Conservation (phyloP, 1,140 invertebrate species). For the Cotesia chilonis region DNA sequence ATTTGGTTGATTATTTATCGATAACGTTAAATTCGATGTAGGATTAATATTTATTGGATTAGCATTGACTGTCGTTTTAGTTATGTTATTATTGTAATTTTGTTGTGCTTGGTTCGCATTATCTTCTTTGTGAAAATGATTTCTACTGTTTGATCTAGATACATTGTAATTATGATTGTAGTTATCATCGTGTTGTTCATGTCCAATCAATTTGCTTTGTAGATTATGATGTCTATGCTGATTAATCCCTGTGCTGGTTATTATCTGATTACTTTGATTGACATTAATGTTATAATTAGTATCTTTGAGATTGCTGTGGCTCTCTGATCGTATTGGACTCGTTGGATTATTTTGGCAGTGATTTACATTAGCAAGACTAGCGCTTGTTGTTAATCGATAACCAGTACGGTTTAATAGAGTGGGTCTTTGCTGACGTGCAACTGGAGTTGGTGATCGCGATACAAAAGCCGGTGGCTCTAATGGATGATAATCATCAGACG, state of each 20-base stretch:
- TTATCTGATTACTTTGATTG: conserved; percentile 47
- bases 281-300: conserved; percentile 63
- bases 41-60: conserved; percentile 53
- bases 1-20: conserved; percentile 58
- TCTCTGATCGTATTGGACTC: conserved; percentile 61
- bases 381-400: conserved; percentile 62
- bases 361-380: conserved; percentile 68
- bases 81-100: conserved; percentile 59
- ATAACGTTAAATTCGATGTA: conserved; percentile 52
- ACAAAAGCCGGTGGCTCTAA: conserved; percentile 69
- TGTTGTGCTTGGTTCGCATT: conserved; percentile 65
- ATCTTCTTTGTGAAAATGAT: conserved; percentile 64
- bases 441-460: conserved; percentile 68
- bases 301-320: conserved; percentile 64
- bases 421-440: conserved; percentile 54
- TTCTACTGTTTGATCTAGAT: conserved; percentile 54
- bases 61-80: conserved; percentile 62
- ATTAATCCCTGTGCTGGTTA: conserved; percentile 7
- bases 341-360: conserved; percentile 60
- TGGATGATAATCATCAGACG: conserved; percentile 61
- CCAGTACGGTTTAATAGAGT: conserved; percentile 51
- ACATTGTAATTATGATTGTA: conserved; percentile 63
- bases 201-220: conserved; percentile 52
- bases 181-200: conserved; percentile 60
- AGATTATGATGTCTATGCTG: conserved; percentile 52